Percentiles rank a stretch among this genome's conserved stretches.
phyloP scores from a whole-genome alignment of 2,888 invertebrate genomes.

The Scrobipalpa costella region DNA sequence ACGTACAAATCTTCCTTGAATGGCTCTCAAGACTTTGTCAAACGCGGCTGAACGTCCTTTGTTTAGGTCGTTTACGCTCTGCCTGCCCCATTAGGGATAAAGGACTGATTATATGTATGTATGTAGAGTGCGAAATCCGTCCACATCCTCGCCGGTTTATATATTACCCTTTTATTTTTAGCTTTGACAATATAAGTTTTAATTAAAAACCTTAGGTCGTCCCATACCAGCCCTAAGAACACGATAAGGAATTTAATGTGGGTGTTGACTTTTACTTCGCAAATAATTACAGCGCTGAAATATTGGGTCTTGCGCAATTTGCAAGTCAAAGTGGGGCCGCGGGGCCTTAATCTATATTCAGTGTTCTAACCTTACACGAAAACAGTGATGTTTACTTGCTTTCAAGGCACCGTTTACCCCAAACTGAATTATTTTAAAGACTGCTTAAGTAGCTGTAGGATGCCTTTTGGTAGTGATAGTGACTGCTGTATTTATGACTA shows the following conservation, averaged over 20 bases:
- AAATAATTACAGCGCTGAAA: conserved; percentile 6
- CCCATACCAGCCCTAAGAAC: conserved; percentile 3
- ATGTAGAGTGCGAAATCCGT: too few species aligned
- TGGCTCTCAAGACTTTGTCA: too few species aligned
- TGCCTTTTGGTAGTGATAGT: too few species aligned
- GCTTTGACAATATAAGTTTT: not conserved
- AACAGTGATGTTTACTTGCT: conserved; percentile 10
- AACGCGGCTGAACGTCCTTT: too few species aligned
- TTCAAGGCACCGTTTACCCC: not conserved
- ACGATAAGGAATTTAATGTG: not conserved
- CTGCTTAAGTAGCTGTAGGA: too few species aligned
- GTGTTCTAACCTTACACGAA: conserved; percentile 1
- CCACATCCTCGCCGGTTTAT: too few species aligned
- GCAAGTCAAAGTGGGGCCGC: conserved; percentile 6
- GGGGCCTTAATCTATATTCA: not conserved
- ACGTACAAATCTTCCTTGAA: too few species aligned
- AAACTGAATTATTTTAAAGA: not conserved
- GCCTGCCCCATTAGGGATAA: too few species aligned
- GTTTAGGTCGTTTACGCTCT: too few species aligned
- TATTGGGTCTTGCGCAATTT: conserved; percentile 5
- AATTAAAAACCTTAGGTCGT: not conserved
- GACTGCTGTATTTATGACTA: too few species aligned
- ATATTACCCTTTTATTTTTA: not conserved
- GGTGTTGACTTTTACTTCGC: conserved; percentile 7
- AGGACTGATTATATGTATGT: too few species aligned